Evolutionary conservation across 53 echinoderm and acorn worm species (phyloP).

Genomic region (Crossaster papposus): DNA sequence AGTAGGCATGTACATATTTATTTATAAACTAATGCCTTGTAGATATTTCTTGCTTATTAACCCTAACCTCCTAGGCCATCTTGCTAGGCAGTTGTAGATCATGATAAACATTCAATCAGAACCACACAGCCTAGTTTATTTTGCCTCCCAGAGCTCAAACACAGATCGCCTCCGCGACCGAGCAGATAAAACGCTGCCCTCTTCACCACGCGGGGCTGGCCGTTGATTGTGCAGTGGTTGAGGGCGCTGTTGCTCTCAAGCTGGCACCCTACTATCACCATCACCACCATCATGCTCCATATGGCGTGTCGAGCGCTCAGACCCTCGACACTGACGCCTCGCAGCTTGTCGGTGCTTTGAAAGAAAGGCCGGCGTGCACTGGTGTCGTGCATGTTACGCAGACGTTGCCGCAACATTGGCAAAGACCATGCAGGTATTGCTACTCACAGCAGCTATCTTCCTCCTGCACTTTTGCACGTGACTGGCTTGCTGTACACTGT

Average conservation of each 20-base stretch:
- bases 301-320: conserved; percentile 13
- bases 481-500: not conserved
- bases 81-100: not conserved
- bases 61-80: too few relatives aligned
- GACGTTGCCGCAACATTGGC: conserved; percentile 20
- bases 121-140: conserved; percentile 12
- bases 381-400: conserved; percentile 12
- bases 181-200: conserved; percentile 44
- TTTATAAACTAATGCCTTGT: too few relatives aligned
- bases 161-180: conserved; percentile 33
- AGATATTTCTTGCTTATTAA: too few relatives aligned
- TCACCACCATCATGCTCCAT: conserved; percentile 26
- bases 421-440: conserved; percentile 45
- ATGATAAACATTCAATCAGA: not conserved
- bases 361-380: conserved; percentile 2
- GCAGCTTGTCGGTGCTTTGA: not conserved
- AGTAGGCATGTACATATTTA: too few relatives aligned
- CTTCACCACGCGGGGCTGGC: conserved; percentile 38
- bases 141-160: conserved; percentile 52
- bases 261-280: not conserved
- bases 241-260: conserved; percentile 20
- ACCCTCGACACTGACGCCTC: conserved; percentile 20
- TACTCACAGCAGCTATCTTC: too few relatives aligned
- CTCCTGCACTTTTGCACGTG: too few relatives aligned
- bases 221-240: not conserved